These are phyloP conservation scores for Platypus cylindrus DNA, from an alignment of 2,888 invertebrate genomes.

Conservation along the genomic window DNA sequence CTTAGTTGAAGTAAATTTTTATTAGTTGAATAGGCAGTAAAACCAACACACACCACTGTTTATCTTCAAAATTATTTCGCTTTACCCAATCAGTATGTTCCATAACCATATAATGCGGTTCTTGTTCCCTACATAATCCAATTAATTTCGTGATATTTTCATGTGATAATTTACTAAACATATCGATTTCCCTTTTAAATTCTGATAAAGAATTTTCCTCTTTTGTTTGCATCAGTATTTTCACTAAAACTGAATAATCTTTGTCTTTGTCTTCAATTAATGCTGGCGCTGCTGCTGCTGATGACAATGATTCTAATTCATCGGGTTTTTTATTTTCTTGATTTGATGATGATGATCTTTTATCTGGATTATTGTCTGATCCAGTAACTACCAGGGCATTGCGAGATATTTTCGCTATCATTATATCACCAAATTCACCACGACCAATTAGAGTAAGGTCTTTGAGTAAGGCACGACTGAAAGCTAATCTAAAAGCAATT, in stretches of 20 bases:
- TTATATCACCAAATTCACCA: constrained; percentile 87
- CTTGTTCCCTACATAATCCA: constrained; percentile 70
- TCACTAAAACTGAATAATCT: constrained; percentile 53
- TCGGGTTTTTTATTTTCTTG: constrained; percentile 17
- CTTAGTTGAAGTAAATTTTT: no score
- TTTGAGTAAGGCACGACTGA: constrained; percentile 60
- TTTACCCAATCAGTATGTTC: constrained; percentile 91
- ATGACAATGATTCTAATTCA: constrained; percentile 11
- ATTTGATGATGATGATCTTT: constrained; percentile 20
- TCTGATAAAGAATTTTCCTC: constrained; percentile 69
- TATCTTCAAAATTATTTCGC: no score
- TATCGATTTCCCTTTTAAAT: constrained; percentile 79
- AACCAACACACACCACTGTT: no score
- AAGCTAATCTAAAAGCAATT: constrained; percentile 36
- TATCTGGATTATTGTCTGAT: constrained; percentile 18
- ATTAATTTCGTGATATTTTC: constrained; percentile 66
- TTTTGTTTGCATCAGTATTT: constrained; percentile 61
- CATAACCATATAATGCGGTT: constrained; percentile 79
- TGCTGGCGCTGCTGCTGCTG: no score
- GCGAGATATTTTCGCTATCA: constrained; percentile 51
- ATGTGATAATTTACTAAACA: constrained; percentile 73
- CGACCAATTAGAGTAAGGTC: constrained; percentile 51
- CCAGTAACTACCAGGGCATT: constrained; percentile 19
- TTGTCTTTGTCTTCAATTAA: constrained; percentile 31
- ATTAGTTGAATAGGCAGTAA: no score